Base-by-base conservation (phyloP, 2,888 invertebrate species). In the Phyto melanocephala region DNA sequence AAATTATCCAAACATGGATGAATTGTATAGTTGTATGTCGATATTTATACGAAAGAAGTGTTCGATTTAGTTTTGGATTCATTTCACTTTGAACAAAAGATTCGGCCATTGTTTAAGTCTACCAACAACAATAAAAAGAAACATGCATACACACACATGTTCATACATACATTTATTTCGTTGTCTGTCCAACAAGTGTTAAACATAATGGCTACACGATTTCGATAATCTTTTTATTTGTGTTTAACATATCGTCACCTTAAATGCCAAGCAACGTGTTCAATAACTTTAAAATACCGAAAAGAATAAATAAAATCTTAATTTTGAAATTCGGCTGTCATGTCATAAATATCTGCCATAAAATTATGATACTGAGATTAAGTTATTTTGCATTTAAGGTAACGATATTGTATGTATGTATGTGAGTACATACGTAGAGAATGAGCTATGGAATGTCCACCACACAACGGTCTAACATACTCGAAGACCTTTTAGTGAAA, bases 181-280 rank as follows among this genome's bases (percentile, higher is more conserved):
- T 63, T 56, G 58, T 62, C 67, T 80, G 71, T 70, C 47, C 50
- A 65, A 76, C 75, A 80, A 80, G 70, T 80, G 80, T 80, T 71
- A 58, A 80, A 80, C 80, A 76, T 65, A 80, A 71, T 76, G 76
- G 76, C 37, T 68, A 80, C 80, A 80, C 33, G 70, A 70, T 71
- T 70, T 70, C 47, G 75, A 70, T 68, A 42, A 75, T 74, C 6
- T 37, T 24, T 24, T 37, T 63, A 35, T 62, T 68, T 15, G 54
- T 17, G 7, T 35, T 65, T 13, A 40, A 20, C 6, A 28, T 6
- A 28, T n/a, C n/a, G n/a, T n/a, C n/a, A n/a, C n/a, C n/a, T n/a
- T n/a, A n/a, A n/a, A n/a, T n/a, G n/a, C n/a, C n/a, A n/a, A n/a
- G n/a, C n/a, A n/a, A n/a, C n/a, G n/a, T n/a, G n/a, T n/a, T n/a